Evolutionary conservation across 2,797 vertebrate genomes (phyloP), one percentile per base, ranked within the genome.

Genomic region (Alectoris magna): DNA sequence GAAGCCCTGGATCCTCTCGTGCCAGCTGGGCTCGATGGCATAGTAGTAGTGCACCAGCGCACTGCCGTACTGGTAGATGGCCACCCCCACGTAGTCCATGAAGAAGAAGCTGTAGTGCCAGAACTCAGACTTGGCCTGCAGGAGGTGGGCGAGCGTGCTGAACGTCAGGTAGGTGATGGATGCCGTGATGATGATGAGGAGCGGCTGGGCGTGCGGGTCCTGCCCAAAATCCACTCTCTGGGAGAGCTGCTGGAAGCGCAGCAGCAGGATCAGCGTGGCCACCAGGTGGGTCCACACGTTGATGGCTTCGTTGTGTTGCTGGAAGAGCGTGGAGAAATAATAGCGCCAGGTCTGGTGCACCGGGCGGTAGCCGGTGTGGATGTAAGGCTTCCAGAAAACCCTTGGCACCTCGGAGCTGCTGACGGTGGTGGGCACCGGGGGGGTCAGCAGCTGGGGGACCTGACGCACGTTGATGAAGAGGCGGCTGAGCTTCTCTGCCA

Each of bases 91-190:
- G 0, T 99, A 99, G 97, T 99, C 99, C 97, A 99, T 93, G 97
- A 99, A 99, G 97, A 99, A 99, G 97, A 99, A 99, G 46, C 98
- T 97, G 95, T 99, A 99, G 95, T 99, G 99, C 94, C 99, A 99
- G 95, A 99, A 98, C 98, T 99, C 99, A 0, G 99, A 99, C 66
- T 98, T 99, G 96, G 99, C 99, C 70, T 99, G 99, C 88, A 99
- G 97, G 58, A 99, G 98, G 91, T 99, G 99, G 24, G 99, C 99
- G 18, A 99, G 97, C 16, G 98, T 98, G 82, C 99, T 99, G 98
- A 98, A 98, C 10, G 97, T 98, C 96, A 99, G 98, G 97, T 99
- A 99, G 88, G 98, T 98, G 97, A 99, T 98, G 69, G 99, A 98
- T 1, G 99, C 97, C 9, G 97, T 93, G 19, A 98, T 96, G 44